Evolutionary conservation across 2,888 invertebrate genomes (phyloP).

Genomic region (Amorpha juglandis): DNA sequence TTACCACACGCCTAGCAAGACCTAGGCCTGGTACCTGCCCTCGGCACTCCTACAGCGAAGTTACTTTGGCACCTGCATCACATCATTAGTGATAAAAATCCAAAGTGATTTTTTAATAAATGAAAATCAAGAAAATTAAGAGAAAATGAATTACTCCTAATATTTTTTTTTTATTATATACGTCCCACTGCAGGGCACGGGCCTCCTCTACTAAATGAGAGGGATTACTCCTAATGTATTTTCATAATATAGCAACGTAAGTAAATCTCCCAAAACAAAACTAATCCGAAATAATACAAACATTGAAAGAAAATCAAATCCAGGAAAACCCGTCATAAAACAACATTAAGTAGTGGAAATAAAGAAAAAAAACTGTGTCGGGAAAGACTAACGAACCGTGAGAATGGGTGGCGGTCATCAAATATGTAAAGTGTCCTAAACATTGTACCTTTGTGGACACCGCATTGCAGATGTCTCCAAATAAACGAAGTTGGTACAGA

Average conservation of each 20-base stretch:
- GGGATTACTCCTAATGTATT: background rate
- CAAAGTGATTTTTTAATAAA: no score
- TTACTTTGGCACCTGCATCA: no score
- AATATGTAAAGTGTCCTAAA: constrained; percentile 24
- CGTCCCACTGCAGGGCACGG: no score
- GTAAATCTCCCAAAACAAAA: background rate
- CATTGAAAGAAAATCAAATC: background rate
- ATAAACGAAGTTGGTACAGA: background rate
- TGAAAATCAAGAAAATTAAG: no score
- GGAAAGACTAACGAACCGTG: constrained; percentile 16
- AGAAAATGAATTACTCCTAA: no score
- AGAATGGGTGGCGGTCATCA: constrained; percentile 11
- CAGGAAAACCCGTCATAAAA: constrained; percentile 3
- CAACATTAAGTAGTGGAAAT: constrained; percentile 10
- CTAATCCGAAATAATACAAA: background rate
- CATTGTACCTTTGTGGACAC: constrained; percentile 20
- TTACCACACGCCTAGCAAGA: no score
- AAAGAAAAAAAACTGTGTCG: constrained; percentile 7
- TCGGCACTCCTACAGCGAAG: no score
- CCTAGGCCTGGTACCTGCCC: no score
- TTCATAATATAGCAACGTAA: no score
- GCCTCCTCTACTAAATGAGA: no score
- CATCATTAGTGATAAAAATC: no score
- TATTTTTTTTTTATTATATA: no score
- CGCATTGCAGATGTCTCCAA: constrained; percentile 11